Conservation (phyloP, 2,113 vertebrate species). For the Actenoides lindsayi region DNA sequence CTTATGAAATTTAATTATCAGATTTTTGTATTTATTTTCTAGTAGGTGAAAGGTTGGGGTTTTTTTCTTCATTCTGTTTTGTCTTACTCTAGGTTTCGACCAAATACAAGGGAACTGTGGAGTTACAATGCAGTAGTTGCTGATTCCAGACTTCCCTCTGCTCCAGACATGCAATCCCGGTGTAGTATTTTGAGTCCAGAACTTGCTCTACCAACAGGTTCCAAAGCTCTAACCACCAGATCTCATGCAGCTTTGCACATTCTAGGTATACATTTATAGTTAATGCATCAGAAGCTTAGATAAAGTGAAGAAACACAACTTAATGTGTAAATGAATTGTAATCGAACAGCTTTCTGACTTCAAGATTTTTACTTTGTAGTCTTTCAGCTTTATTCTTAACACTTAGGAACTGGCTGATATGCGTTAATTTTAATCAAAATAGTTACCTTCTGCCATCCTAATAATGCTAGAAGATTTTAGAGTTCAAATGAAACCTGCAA, state of each 20-base stretch:
- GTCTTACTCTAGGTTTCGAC: slow-evolving; percentile 84
- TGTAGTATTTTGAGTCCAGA: slow-evolving; percentile 97
- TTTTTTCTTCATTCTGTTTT: background rate
- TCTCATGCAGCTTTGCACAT: slow-evolving; percentile 97
- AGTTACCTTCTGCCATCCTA: background rate
- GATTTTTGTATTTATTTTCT: background rate
- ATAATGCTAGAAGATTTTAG: background rate
- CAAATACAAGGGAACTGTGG: slow-evolving; percentile 89
- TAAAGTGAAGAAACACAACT: background rate
- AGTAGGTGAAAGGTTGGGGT: background rate
- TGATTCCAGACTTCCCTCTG: slow-evolving; percentile 91
- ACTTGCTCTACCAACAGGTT: slow-evolving; percentile 92
- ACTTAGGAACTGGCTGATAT: background rate
- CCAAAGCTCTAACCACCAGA: slow-evolving; percentile 92
- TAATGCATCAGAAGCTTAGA: background rate
- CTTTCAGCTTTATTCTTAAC: background rate
- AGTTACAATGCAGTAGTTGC: slow-evolving; percentile 98
- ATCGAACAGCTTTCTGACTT: background rate
- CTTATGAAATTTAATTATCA: background rate
- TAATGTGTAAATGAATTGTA: background rate
- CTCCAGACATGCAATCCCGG: slow-evolving; percentile 88
- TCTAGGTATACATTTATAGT: slow-evolving; percentile 81
- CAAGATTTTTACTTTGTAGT: background rate
- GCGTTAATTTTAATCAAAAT: background rate
- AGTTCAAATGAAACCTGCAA: background rate